A percentile compares a stretch with the other conserved stretches of the same genome.
Conservation (phyloP, 2,888 invertebrate species). For the Drosophila flavopinicola region DNA sequence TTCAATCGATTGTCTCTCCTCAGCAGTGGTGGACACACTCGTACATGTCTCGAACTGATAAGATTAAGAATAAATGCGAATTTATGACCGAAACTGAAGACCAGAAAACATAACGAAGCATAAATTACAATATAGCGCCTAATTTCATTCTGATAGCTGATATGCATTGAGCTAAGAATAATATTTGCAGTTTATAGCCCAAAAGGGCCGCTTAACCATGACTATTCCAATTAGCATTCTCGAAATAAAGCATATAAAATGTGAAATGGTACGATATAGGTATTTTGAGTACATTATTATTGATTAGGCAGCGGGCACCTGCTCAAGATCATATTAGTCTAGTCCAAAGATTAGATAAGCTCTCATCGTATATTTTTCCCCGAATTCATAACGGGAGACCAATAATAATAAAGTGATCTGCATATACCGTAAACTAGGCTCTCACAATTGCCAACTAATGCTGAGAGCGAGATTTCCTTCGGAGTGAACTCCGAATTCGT, state of each 20-base stretch:
- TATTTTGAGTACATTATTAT: conserved; percentile 30
- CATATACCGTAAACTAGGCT: not conserved
- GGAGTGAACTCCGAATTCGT: not conserved
- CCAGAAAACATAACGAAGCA: conserved; percentile 2
- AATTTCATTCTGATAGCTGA: not conserved
- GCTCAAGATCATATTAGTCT: conserved; percentile 53
- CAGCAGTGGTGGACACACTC: conserved; percentile 14
- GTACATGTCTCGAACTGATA: conserved; percentile 39
- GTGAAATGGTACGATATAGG: conserved; percentile 35
- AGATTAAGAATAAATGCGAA: conserved; percentile 27
- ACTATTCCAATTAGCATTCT: conserved; percentile 25
- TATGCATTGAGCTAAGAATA: not conserved
- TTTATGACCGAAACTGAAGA: conserved; percentile 7
- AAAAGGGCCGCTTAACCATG: conserved; percentile 53
- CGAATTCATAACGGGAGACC: not conserved
- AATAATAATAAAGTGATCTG: conserved; percentile 47
- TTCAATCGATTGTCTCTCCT: conserved; percentile 27
- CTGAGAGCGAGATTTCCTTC: conserved; percentile 9
- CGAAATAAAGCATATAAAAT: conserved; percentile 34
- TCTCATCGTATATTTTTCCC: conserved; percentile 8
- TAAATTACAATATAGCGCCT: not conserved
- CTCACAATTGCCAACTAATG: conserved; percentile 36
- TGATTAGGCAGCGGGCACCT: conserved; percentile 40
- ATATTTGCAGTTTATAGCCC: no score
- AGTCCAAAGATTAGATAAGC: conserved; percentile 57